Conservation (phyloP, 1,140 invertebrate genomes). For the Magallana gigas region DNA sequence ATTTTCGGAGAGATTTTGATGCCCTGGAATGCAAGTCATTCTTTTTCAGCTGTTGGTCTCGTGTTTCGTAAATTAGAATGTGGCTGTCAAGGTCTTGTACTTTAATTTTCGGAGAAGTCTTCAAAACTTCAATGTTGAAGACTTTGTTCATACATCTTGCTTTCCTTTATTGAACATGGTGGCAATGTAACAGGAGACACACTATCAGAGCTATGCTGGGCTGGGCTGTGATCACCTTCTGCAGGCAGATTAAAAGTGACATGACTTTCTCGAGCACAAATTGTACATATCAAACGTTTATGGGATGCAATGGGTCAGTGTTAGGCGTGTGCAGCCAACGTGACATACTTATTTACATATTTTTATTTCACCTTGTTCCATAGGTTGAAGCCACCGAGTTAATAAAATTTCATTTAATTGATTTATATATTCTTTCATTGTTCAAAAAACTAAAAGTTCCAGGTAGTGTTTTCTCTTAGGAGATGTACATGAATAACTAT, state of each 20-base stretch:
- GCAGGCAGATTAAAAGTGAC: slow-evolving; percentile 24
- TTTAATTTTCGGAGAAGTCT: too few species aligned
- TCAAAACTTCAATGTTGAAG: too few species aligned
- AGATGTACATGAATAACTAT: too few species aligned
- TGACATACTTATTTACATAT: background rate
- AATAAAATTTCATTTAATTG: too few species aligned
- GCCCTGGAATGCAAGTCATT: background rate
- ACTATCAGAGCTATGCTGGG: slow-evolving; percentile 26
- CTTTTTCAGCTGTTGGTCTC: background rate
- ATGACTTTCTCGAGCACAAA: background rate
- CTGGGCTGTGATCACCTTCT: slow-evolving; percentile 5
- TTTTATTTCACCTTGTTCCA: too few species aligned
- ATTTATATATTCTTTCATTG: too few species aligned
- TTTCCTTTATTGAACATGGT: background rate
- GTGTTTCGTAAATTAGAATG: background rate
- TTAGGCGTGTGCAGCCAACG: background rate
- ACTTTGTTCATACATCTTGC: too few species aligned
- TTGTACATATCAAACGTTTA: slow-evolving; percentile 25
- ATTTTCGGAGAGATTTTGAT: too few species aligned
- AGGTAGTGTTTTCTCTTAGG: too few species aligned
- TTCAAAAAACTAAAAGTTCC: too few species aligned
- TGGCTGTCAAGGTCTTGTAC: too few species aligned
- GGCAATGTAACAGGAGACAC: background rate
- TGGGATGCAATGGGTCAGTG: background rate
- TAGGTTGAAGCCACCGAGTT: too few species aligned